Evolutionary conservation across 2,888 invertebrate species (phyloP).

Genomic region (Andrena minutula): DNA sequence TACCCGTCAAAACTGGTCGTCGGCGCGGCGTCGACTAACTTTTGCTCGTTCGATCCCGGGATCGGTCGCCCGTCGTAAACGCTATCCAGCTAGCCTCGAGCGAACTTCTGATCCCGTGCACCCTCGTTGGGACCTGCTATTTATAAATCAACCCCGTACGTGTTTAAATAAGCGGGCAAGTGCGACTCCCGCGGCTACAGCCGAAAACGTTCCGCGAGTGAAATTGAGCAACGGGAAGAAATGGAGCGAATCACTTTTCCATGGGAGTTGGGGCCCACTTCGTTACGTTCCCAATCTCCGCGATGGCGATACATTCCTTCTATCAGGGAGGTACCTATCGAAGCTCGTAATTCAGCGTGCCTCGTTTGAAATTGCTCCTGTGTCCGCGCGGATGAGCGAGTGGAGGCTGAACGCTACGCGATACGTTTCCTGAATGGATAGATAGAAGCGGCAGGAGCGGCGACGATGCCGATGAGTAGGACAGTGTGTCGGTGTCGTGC

Average conservation of each 20-base stretch:
- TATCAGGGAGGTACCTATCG: not conserved
- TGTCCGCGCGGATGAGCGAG: slow-evolving; percentile 10
- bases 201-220: too few species aligned
- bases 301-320: not conserved
- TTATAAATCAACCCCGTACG: slow-evolving; percentile 22
- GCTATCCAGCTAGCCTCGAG: not conserved
- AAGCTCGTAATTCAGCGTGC: not conserved
- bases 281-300: too few species aligned
- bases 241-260: too few species aligned
- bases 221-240: too few species aligned
- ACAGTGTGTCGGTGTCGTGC: slow-evolving; percentile 84
- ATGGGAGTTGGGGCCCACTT: too few species aligned
- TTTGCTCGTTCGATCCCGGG: not conserved
- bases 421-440: slow-evolving; percentile 78
- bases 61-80: not conserved
- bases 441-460: slow-evolving; percentile 64
- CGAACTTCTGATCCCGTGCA: not conserved
- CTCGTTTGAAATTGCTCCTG: not conserved
- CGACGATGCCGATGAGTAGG: slow-evolving; percentile 82
- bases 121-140: not conserved
- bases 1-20: not conserved
- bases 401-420: slow-evolving; percentile 60
- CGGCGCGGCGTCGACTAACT: not conserved
- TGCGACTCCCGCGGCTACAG: too few species aligned
- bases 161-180: not conserved